Evolutionary conservation across 2,888 invertebrate species (phyloP).

Genomic region (Drosophila phalerata): DNA sequence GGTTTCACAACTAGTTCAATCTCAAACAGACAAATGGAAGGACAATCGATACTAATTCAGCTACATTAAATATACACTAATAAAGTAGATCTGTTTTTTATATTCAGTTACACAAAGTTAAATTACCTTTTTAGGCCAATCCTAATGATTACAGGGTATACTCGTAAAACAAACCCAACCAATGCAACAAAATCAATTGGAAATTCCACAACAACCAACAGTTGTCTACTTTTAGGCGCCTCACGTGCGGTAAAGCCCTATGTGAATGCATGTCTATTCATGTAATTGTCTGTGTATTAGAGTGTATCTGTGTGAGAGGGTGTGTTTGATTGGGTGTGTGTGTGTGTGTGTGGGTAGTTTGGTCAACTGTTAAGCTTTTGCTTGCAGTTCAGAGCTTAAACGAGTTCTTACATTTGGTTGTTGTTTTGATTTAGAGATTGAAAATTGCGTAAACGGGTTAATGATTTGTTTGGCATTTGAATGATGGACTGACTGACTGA

Average conservation of each 20-base stretch:
- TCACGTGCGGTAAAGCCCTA: conserved; percentile 58
- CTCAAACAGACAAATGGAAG: too few relatives aligned
- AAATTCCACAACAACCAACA: conserved; percentile 51
- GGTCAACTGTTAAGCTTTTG: conserved; percentile 58
- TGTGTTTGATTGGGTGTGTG: neutral
- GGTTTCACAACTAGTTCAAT: too few relatives aligned
- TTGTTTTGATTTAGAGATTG: conserved; percentile 55
- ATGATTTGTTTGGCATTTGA: conserved; percentile 23
- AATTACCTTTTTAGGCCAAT: neutral
- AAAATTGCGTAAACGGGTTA: conserved; percentile 28
- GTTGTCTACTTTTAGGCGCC: conserved; percentile 74
- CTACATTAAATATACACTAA: too few relatives aligned
- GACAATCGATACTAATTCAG: too few relatives aligned
- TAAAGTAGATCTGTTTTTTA: neutral
- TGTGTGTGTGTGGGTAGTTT: conserved; percentile 17
- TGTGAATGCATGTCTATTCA: conserved; percentile 17
- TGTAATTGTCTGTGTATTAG: conserved; percentile 18
- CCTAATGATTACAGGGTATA: neutral
- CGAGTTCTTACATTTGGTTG: conserved; percentile 50
- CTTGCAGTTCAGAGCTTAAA: conserved; percentile 54
- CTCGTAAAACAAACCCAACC: neutral
- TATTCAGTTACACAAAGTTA: neutral
- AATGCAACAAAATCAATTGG: conserved; percentile 73
- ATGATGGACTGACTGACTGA: neutral
- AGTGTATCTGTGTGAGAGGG: conserved; percentile 20